Base-by-base conservation (phyloP, 2,797 vertebrate species). In the Decapterus maruadsi region DNA sequence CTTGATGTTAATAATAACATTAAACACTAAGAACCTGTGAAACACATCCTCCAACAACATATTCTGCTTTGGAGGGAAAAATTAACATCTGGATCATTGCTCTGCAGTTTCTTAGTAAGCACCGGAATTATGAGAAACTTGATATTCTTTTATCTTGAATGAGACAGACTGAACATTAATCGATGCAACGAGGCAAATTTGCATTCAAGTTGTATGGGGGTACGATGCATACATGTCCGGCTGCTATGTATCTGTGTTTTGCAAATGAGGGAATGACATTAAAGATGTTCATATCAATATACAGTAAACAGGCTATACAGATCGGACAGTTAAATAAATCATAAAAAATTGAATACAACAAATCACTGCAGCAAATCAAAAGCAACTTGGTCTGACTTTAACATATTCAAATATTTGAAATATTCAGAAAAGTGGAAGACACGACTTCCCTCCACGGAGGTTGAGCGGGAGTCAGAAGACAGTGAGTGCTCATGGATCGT, bases 1-100 rank as follows among this genome's bases (percentile, higher is more conserved):
- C 83, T 80, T 73, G 57, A 81, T 86, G 81, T 74, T 87, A 67
- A 78, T 71, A 81, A 88, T 70, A 84, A 81, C 62, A 73, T n/a
- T n/a, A n/a, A n/a, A 80, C 72, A 20, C 17, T 12, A 26, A 65
- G 13, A 78, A 76, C 8, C 60, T 67, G 76, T 0, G 0, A 26
- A 53, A 42, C 26, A 42, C 26, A 14, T 69, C 78, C 79, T 36
- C n/a, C 13, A 34, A 8, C 66, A 69, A 36, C 54, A 68, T 22
- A 4, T 63, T 60, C 20, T 64, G 34, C 68, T 26, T 51, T 26
- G 1, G 38, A 65, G 46, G 53, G 17, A 75, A 56, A 62, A 53
- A 9, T 6, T 10, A 72, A n/a, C 3, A n/a, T 51, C 20, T 13
- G 3, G 50, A 43, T 70, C 0, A 8, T 57, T 46, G n/a, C 45